These are phyloP conservation scores for Neocloeon triangulifer DNA, from an alignment of 1,140 invertebrate genomes.

Conservation along the genomic window DNA sequence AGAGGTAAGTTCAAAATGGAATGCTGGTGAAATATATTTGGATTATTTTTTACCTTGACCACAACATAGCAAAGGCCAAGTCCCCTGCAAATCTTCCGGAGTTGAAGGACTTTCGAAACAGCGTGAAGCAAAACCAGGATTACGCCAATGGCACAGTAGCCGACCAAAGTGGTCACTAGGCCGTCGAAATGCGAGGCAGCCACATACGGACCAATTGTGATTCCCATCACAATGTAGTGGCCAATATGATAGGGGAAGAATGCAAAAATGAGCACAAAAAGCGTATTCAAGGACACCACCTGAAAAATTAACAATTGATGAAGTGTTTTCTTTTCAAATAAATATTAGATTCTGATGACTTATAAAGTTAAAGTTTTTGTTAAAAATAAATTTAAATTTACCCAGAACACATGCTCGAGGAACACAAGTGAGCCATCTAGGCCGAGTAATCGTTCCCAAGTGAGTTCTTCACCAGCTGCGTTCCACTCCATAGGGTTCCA, in stretches of 20 bases:
- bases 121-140: constrained; percentile 65
- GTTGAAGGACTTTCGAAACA: constrained; percentile 43
- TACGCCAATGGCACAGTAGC: constrained; percentile 78
- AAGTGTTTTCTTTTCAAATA: constrained; percentile 1
- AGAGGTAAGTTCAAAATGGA: too few relatives aligned
- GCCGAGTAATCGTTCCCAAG: constrained; percentile 90
- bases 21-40: background rate
- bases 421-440: constrained; percentile 93
- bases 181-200: constrained; percentile 76
- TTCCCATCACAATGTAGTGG: constrained; percentile 48
- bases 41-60: too few relatives aligned
- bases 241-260: constrained; percentile 94
- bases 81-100: constrained; percentile 60
- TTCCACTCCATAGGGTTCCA: constrained; percentile 99
- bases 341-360: background rate
- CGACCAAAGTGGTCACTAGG: constrained; percentile 73
- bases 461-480: constrained; percentile 86
- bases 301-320: too few relatives aligned
- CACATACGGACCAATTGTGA: constrained; percentile 53
- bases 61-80: constrained; percentile 91
- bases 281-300: constrained; percentile 2
- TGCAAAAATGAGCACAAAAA: constrained; percentile 38
- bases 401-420: constrained; percentile 98
- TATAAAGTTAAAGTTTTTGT: constrained; percentile 4
- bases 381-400: constrained; percentile 1